Evolutionary conservation across 2,888 invertebrate genomes (phyloP).

Genomic region (Nomada goodeniana): DNA sequence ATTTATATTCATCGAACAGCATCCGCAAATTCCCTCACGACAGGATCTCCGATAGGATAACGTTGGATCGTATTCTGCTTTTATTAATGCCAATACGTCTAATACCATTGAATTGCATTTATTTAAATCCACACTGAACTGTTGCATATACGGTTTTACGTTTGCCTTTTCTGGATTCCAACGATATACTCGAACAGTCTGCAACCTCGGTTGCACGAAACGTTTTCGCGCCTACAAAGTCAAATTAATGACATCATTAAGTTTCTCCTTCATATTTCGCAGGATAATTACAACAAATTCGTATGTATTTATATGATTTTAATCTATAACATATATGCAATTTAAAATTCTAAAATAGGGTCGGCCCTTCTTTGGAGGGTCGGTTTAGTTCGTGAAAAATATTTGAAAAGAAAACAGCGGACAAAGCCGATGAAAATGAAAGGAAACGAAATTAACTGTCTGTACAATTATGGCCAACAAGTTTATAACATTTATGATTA

Average conservation of each 20-base stretch:
- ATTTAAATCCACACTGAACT: slow-evolving; percentile 88
- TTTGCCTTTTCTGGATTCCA: slow-evolving; percentile 85
- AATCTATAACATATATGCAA: too few species aligned
- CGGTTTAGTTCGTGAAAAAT: too few species aligned
- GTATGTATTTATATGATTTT: too few species aligned
- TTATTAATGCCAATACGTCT: slow-evolving; percentile 87
- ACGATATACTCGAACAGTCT: slow-evolving; percentile 84
- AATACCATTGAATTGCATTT: slow-evolving; percentile 86
- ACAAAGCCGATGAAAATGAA: neutral
- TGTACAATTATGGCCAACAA: neutral
- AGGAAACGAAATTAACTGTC: neutral
- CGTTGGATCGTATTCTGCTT: slow-evolving; percentile 87
- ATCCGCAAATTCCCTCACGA: slow-evolving; percentile 89
- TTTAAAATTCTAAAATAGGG: too few species aligned
- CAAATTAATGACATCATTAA: neutral
- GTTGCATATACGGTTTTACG: slow-evolving; percentile 86
- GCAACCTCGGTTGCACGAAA: slow-evolving; percentile 47
- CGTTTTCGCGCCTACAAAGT: neutral
- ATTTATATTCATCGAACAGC: slow-evolving; percentile 89
- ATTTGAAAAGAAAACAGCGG: too few species aligned
- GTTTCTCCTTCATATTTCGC: neutral
- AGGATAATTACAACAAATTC: neutral
- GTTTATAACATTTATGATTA: slow-evolving; percentile 8
- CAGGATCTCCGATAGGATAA: slow-evolving; percentile 88
- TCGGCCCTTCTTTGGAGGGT: too few species aligned